A percentile compares a stretch with the other conserved stretches of the same genome.
Evolutionary conservation across 2,113 vertebrate genomes (phyloP).

Genomic region (Rutilus rutilus): DNA sequence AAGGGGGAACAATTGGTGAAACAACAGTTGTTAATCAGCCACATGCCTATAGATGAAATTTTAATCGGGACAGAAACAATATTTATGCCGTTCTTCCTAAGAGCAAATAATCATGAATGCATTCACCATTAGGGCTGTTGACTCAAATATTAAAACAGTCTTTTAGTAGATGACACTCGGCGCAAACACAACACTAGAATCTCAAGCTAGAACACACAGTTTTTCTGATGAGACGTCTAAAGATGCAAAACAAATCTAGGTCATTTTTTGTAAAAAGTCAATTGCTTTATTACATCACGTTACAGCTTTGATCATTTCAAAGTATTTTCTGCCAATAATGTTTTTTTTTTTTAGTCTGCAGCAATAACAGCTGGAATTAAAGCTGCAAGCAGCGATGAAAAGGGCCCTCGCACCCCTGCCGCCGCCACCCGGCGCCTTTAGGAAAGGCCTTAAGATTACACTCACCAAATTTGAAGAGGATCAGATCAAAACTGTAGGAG

Average conservation of each 20-base stretch:
- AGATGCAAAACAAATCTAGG: not conserved
- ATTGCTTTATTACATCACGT: not conserved
- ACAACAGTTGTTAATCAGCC: conserved; percentile 17
- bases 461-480: no score
- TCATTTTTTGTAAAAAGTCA: not conserved
- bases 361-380: not conserved
- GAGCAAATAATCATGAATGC: conserved; percentile 13
- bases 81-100: not conserved
- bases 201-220: conserved; percentile 11
- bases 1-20: not conserved
- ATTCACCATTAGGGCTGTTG: not conserved
- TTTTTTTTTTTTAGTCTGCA: not conserved
- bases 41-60: not conserved
- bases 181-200: not conserved
- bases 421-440: no score
- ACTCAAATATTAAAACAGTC: conserved; percentile 6
- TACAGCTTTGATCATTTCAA: conserved; percentile 18
- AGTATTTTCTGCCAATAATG: not conserved
- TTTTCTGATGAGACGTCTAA: not conserved
- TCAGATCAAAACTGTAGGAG: no score
- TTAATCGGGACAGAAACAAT: not conserved
- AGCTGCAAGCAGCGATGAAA: no score
- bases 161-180: not conserved
- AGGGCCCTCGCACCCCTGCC: no score
- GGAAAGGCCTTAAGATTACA: no score